Evolutionary conservation across 1,140 invertebrate species (phyloP).

Genomic region (Zaprionus capensis): DNA sequence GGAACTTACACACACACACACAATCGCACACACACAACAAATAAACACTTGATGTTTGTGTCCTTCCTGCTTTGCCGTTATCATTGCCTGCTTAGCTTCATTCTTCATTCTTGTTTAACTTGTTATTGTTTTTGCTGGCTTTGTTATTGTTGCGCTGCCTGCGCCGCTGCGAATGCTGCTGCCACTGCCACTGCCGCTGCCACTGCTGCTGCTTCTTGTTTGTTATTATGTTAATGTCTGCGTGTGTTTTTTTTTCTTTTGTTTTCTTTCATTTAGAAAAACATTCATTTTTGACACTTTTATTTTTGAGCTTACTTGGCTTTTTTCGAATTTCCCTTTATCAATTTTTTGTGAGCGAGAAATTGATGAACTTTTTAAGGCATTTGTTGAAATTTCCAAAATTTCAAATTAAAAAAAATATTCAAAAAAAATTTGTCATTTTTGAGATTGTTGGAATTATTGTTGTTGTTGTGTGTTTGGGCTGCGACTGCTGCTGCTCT

Average conservation of each 20-base stretch:
- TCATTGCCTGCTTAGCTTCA: slow-evolving; percentile 29
- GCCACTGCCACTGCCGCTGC: neutral
- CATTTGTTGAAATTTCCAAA: slow-evolving; percentile 25
- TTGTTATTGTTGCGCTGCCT: slow-evolving; percentile 25
- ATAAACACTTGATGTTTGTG: slow-evolving; percentile 59
- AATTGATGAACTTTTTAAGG: slow-evolving; percentile 27
- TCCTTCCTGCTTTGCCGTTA: slow-evolving; percentile 18
- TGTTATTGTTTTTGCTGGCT: slow-evolving; percentile 31
- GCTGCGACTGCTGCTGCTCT: slow-evolving; percentile 46
- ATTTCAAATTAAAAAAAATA: slow-evolving; percentile 49
- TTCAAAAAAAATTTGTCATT: slow-evolving; percentile 43
- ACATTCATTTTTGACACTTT: slow-evolving; percentile 6
- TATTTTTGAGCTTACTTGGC: slow-evolving; percentile 21
- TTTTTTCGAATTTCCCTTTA: slow-evolving; percentile 1
- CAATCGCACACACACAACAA: slow-evolving; percentile 19
- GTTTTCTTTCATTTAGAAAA: slow-evolving; percentile 19
- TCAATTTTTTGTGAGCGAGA: neutral
- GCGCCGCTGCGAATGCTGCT: neutral
- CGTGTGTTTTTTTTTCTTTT: slow-evolving; percentile 10
- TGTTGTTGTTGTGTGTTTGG: slow-evolving; percentile 15
- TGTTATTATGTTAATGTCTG: slow-evolving; percentile 38
- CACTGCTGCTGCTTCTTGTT: slow-evolving; percentile 9
- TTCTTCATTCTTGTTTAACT: slow-evolving; percentile 36
- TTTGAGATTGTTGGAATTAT: slow-evolving; percentile 3
- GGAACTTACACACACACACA: neutral